Evolutionary conservation across 2,797 vertebrate species (phyloP), one percentile per base, ranked within the genome.

Genomic region (Anolis apletophallus): DNA sequence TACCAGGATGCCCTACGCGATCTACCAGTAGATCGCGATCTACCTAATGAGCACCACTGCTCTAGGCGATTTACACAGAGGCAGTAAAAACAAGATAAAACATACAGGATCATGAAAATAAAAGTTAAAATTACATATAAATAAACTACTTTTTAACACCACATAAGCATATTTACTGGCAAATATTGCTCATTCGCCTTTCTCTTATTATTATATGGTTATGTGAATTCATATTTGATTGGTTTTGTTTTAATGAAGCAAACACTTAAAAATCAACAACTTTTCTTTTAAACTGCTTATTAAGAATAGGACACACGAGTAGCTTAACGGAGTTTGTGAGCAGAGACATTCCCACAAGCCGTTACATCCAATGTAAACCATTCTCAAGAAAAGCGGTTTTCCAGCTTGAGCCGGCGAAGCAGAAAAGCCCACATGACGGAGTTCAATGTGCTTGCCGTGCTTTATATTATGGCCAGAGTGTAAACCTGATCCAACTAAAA

Each of bases 291-390:
- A 54, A 77, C 46, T 68, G 61, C 74, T 69, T n/a, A 69, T 81
- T 61, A 34, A 68, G 67, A 84, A 84, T 40, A 52, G 57, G 77
- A 54, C 46, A 81, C 29, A 68, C 32, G 40, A 52, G 67, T 69
- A 69, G 34, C 34, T n/a, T 23, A 69, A 68, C 68, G 46, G 36
- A 54, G 32, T 54, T 59, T 13, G 34, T 54, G 59, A 34, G 52
- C 21, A 82, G 72, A 32, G 76, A 54, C 36, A n/a, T 32, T 50
- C 40, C 46, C 72, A 40, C 52, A 11, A 50, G 40, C 36, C 64
- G 29, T 61, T 61, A 46, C 54, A 83, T 40, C 54, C 74, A 83
- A 74, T 64, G 46, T 19, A 83, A 83, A 74, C 29, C 57, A 50
- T 75, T 64, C 57, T 54, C 73, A 64, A 76, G 19, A 52, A n/a